Base-by-base conservation (phyloP, 2,888 invertebrate species). In the Polymixis lichenea region DNA sequence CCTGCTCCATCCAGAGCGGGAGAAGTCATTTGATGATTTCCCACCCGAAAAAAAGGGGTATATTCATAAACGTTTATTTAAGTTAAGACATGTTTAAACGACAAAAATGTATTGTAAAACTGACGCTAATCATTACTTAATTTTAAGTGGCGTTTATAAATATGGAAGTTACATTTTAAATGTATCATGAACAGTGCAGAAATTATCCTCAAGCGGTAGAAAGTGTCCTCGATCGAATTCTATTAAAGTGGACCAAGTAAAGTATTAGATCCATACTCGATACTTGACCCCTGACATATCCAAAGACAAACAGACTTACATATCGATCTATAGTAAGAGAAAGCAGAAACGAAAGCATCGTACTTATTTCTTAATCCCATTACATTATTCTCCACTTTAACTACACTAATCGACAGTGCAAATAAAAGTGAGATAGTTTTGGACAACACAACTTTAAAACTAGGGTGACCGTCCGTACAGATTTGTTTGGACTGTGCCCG, bases 381-480 rank as follows among this genome's bases (percentile, higher is more conserved):
- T 43, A 83, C 70, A 67, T 56, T 78, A 80, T 72, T 66, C 55
- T 56, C 13, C 62, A 65, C 80, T 73, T 56, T 22, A 58, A 56
- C 43, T 46, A 17, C 49, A 28, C 62, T 60, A 72, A 83, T 83
- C 56, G 53, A 28, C 65, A 69, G 28, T n/a, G 60, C 74, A 69
- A 84, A 80, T 84, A 81, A 53, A 56, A 81, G 15, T 69, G 61
- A 65, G 67, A 77, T 66, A 72, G 28, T 68, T 62, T 62, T 75
- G 78, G 38, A 65, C 77, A 72, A 32, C 72, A 75, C 83, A 68
- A 73, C 60, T 66, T 71, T 55, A 32, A 15, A 17, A 77, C 74
- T 75, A 73, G 78, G 60, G 83, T 86, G 38, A 86, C 67, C 80
- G 77, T 80, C 61, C 60, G 73, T n/a, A n/a, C n/a, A n/a, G n/a